Evolutionary conservation across 2,113 vertebrate species (phyloP).

Genomic region (Pungitius pungitius): DNA sequence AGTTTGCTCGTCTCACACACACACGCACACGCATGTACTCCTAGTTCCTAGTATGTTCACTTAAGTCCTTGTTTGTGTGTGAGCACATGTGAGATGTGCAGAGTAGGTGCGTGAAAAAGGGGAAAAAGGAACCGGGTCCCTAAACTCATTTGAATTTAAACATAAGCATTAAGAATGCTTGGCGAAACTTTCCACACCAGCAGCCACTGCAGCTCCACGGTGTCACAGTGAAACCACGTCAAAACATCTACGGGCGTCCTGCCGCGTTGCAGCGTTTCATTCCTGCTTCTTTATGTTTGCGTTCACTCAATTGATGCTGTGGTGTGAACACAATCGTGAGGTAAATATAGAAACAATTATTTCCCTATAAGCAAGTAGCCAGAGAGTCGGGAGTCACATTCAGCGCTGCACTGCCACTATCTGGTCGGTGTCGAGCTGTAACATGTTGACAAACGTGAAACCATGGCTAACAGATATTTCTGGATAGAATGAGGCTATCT

Average conservation of each 20-base stretch:
- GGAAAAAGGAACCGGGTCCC: background rate
- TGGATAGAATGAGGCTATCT: background rate
- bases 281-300: constrained; percentile 30
- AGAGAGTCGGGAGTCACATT: background rate
- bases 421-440: constrained; percentile 25
- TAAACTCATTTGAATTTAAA: constrained; percentile 49
- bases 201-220: constrained; percentile 46
- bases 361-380: constrained; percentile 11
- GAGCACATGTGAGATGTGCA: background rate
- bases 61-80: constrained; percentile 11
- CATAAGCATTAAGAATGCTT: constrained; percentile 52
- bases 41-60: constrained; percentile 21
- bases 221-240: constrained; percentile 36
- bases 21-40: constrained; percentile 26
- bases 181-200: constrained; percentile 65
- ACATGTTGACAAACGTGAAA: constrained; percentile 28
- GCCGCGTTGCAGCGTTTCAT: constrained; percentile 15
- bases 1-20: constrained; percentile 62
- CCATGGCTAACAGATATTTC: background rate
- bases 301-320: constrained; percentile 19
- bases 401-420: constrained; percentile 33
- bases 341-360: constrained; percentile 18
- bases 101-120: background rate
- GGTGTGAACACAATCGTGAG: constrained; percentile 24
- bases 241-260: constrained; percentile 32